Evolutionary conservation across 1,140 invertebrate species (phyloP).

Genomic region (Paraescarpia echinospica): DNA sequence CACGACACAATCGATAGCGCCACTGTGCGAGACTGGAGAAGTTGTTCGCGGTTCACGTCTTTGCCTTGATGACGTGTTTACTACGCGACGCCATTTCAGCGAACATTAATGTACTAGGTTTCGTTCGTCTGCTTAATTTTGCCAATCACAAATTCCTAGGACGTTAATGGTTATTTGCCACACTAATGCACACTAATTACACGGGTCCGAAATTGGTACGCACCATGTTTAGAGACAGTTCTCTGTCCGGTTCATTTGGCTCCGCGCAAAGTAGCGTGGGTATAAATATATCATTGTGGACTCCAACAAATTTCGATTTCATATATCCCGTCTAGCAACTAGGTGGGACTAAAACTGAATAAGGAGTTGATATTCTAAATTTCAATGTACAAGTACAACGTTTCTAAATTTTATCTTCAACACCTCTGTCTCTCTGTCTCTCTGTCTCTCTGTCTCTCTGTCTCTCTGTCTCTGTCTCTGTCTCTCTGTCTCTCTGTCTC

Average conservation of each 20-base stretch:
- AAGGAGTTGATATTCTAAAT: background rate
- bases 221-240: background rate
- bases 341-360: background rate
- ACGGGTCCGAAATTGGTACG: background rate
- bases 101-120: background rate
- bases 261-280: background rate
- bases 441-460: no score
- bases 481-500: background rate
- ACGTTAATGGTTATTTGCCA: background rate
- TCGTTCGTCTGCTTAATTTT: slow-evolving; percentile 5
- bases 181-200: slow-evolving; percentile 1
- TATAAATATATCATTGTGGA: background rate
- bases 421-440: no score
- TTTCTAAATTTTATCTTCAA: no score
- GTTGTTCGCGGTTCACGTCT: background rate
- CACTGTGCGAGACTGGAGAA: background rate
- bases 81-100: background rate
- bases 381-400: no score
- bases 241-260: background rate
- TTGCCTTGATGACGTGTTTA: background rate
- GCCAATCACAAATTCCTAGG: background rate
- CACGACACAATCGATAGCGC: background rate
- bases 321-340: background rate
- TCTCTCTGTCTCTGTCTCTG: no score
- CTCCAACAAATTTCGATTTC: background rate